These are phyloP conservation scores for Drosophila mojavensis DNA, from an alignment of 1,140 invertebrate genomes.

Conservation along the genomic window DNA sequence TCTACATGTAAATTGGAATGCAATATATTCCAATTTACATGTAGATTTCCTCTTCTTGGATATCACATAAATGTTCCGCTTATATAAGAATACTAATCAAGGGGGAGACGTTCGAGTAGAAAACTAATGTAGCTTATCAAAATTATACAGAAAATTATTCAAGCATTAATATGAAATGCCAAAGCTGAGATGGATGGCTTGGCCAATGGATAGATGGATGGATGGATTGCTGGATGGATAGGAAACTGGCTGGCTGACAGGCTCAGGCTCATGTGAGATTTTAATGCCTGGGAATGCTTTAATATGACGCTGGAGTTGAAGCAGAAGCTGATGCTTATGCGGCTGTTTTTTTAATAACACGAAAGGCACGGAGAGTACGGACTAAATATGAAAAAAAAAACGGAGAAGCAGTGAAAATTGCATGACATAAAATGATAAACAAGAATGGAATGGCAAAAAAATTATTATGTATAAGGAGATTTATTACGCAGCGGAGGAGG, in stretches of 20 bases:
- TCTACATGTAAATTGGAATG: no score
- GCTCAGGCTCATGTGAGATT: constrained; percentile 71
- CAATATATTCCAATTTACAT: not conserved
- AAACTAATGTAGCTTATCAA: constrained; percentile 76
- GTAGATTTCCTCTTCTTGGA: constrained; percentile 13
- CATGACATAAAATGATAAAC: constrained; percentile 82
- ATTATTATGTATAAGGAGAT: constrained; percentile 63
- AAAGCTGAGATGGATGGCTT: constrained; percentile 75
- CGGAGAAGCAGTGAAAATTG: constrained; percentile 57
- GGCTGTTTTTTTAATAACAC: constrained; percentile 71
- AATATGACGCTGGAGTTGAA: constrained; percentile 61
- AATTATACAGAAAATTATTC: constrained; percentile 73
- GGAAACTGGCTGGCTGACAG: constrained; percentile 39
- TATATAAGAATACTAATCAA: constrained; percentile 42
- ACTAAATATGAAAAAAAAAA: constrained; percentile 15
- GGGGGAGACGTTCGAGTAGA: constrained; percentile 19
- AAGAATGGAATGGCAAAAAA: constrained; percentile 65
- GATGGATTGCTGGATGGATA: constrained; percentile 33
- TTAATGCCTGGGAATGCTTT: constrained; percentile 80
- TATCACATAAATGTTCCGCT: constrained; percentile 54
- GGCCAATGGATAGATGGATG: constrained; percentile 46
- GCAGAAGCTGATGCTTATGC: constrained; percentile 49
- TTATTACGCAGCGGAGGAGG: constrained; percentile 75
- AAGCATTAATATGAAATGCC: constrained; percentile 79
- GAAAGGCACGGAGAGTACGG: constrained; percentile 49